Base-by-base conservation (phyloP, 64 coral and sea anemone species). In the Montipora cactus region DNA sequence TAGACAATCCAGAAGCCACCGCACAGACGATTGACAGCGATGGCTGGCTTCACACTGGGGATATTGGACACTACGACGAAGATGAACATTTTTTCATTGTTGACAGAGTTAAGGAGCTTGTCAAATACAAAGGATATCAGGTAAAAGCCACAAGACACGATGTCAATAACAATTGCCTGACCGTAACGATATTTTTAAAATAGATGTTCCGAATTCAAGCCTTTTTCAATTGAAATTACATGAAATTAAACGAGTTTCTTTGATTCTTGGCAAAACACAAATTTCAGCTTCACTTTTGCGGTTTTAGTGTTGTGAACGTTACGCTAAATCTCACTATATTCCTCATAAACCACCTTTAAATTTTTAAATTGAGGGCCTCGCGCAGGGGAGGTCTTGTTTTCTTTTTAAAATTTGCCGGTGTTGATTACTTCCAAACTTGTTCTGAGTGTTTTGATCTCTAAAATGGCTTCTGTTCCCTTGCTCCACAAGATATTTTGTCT, bases 91-190 rank as follows among this genome's bases (percentile, higher is more conserved):
- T 95, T 66, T 95, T 79, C 52, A 80, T 95, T 69, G 81, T 95
- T 22, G 94, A 91, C 62, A 77, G 94, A 91, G 69, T 75, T 8
- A 95, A 95, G 75, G 94, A 95, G 59, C 76, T 95, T 6, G 91
- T 95, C 46, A 95, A 95, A 22, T 95, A 95, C 69, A 95, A 95
- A 61, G 94, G 89, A 2, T 87, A 81, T 44, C 94, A 95, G 94
- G 94, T 91, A 79, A 7, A 64, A 4, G 61, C 11, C 9, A 0
- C 9, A 64, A 57, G 11, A 57, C 11, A 57, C 53, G 37, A 37
- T 37, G 37, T 37, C 37, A 37, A 37, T 37, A 37, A 37, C 37
- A 37, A 37, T 37, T 37, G 37, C 37, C 37, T 37, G 37, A 1
- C 37, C 37, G 37, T 37, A 37, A 37, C 37, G 37, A 37, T 37